A percentile compares a stretch with the other conserved stretches of the same genome.
These are phyloP conservation scores for Herpailurus yagouaroundi DNA, from an alignment of 2,113 vertebrate species.

Conservation along the genomic window DNA sequence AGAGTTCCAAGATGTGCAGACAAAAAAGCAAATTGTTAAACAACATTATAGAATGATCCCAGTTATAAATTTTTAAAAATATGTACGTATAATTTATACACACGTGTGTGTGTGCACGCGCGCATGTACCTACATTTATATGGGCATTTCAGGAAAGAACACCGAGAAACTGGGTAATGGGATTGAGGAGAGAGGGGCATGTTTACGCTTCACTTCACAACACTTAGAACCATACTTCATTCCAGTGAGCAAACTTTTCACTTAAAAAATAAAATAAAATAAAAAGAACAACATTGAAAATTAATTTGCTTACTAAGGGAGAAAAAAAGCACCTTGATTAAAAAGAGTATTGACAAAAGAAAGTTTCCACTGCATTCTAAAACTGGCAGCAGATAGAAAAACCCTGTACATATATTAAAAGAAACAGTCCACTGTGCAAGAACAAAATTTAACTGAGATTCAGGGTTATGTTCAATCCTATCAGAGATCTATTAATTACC, in stretches of 20 bases:
- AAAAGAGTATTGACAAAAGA: constrained; percentile 34
- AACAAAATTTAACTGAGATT: constrained; percentile 37
- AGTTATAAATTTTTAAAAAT: background rate
- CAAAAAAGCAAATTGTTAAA: constrained; percentile 18
- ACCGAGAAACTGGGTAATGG: background rate
- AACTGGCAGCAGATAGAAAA: constrained; percentile 42
- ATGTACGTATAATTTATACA: background rate
- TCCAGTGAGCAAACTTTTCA: background rate
- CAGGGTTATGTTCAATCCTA: constrained; percentile 66
- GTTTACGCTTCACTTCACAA: background rate
- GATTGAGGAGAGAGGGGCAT: background rate
- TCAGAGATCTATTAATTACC: constrained; percentile 80
- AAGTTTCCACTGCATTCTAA: constrained; percentile 50
- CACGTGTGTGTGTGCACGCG: background rate
- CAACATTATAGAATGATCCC: background rate
- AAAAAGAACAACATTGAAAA: background rate
- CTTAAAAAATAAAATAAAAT: background rate
- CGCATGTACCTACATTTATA: background rate
- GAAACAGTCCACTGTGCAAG: constrained; percentile 41
- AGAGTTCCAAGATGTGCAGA: background rate
- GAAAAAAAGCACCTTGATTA: constrained; percentile 28
- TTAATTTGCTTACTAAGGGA: background rate
- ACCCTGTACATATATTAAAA: background rate
- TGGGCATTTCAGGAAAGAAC: background rate
- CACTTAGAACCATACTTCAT: background rate